These are phyloP conservation scores for Oceanodroma tethys DNA, from an alignment of 2,113 vertebrate genomes.

Conservation along the genomic window DNA sequence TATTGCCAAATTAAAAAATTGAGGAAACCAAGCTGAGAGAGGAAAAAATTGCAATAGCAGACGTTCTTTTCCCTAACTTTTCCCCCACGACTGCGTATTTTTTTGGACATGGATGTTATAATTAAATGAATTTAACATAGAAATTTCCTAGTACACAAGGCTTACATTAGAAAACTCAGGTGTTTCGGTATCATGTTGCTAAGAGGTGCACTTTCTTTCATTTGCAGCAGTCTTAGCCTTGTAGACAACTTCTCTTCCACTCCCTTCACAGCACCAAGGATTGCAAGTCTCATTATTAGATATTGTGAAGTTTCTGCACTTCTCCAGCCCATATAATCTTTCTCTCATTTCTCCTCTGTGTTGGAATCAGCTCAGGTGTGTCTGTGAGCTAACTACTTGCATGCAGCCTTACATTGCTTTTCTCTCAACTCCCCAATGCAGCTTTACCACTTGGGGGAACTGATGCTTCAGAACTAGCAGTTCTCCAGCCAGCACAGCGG, in stretches of 20 bases:
- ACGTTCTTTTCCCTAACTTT: background rate
- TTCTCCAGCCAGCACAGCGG: background rate
- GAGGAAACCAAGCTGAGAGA: background rate
- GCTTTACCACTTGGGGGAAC: background rate
- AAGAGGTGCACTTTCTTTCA: background rate
- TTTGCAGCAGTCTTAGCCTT: background rate
- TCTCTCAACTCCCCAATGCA: background rate
- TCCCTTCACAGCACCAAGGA: background rate
- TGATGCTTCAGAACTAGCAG: background rate
- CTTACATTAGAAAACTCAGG: background rate
- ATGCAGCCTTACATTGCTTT: background rate
- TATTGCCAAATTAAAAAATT: background rate
- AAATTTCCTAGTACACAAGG: background rate
- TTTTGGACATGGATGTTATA: background rate
- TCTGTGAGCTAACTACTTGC: background rate
- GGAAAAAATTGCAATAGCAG: background rate
- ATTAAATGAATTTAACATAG: background rate
- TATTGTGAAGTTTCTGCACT: background rate
- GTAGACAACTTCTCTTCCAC: background rate
- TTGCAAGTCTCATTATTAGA: background rate
- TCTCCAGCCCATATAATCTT: background rate
- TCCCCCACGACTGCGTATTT: rapidly evolving
- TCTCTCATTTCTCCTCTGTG: background rate
- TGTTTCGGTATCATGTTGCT: background rate
- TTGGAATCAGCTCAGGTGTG: background rate